A percentile compares a stretch with the other conserved stretches of the same genome.
Conservation (phyloP, 2,113 vertebrate species). For the Hemiscyllium ocellatum region DNA sequence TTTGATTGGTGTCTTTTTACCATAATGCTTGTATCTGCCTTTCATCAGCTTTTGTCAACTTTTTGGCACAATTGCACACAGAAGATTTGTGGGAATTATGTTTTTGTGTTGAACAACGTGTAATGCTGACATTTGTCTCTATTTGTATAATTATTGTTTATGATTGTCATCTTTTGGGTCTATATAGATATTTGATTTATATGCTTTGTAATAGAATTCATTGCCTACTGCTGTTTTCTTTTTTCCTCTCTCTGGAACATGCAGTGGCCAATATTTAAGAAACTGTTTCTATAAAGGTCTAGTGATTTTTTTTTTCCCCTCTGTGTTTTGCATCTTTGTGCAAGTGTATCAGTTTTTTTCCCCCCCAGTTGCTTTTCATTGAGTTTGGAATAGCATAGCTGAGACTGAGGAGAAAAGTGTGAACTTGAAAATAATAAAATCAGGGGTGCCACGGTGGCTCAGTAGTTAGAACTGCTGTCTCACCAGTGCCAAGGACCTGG, state of each 20-base stretch:
- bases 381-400: background rate
- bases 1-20: background rate
- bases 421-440: background rate
- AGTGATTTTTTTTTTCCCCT: background rate
- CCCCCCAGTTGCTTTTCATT: background rate
- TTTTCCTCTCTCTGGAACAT: background rate
- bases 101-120: background rate
- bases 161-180: background rate
- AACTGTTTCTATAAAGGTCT: background rate
- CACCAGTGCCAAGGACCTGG: too few relatives aligned
- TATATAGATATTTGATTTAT: background rate
- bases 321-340: background rate
- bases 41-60: background rate
- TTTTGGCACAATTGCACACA: background rate
- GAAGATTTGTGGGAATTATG: background rate
- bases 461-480: too few relatives aligned
- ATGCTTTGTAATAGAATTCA: background rate
- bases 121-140: background rate
- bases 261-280: background rate
- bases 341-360: background rate
- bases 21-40: background rate
- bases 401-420: background rate
- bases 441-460: too few relatives aligned
- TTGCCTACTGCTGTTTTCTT: background rate
- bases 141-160: background rate